Conservation (phyloP, 2,113 vertebrate genomes). For the Sinosuthora webbiana region DNA sequence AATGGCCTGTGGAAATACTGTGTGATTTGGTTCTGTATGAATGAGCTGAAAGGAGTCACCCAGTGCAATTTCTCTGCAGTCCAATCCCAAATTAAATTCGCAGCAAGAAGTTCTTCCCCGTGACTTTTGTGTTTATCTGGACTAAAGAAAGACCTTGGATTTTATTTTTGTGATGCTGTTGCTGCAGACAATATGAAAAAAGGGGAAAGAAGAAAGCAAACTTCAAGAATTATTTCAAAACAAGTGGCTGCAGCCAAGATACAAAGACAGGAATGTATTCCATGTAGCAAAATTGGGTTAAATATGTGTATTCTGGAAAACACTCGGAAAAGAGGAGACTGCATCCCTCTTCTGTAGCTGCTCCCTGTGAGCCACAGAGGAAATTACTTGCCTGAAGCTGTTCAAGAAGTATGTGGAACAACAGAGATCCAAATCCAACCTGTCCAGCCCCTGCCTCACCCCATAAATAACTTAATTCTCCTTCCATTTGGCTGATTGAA, state of each 20-base stretch:
- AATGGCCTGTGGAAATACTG: neutral
- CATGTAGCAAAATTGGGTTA: neutral
- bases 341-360: neutral
- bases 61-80: neutral
- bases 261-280: neutral
- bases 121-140: neutral
- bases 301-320: neutral
- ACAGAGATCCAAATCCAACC: neutral
- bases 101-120: neutral
- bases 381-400: neutral
- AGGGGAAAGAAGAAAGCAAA: neutral
- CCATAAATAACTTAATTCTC: neutral
- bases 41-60: neutral
- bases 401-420: neutral
- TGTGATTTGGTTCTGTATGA: neutral
- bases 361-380: neutral
- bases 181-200: neutral
- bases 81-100: neutral
- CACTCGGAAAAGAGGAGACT: neutral
- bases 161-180: neutral
- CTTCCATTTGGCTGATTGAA: neutral
- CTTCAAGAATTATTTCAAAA: neutral
- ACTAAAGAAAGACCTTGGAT: neutral
- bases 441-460: neutral
- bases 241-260: neutral